Base-by-base conservation (phyloP, 2,888 invertebrate species). In the Ligdia adustata region DNA sequence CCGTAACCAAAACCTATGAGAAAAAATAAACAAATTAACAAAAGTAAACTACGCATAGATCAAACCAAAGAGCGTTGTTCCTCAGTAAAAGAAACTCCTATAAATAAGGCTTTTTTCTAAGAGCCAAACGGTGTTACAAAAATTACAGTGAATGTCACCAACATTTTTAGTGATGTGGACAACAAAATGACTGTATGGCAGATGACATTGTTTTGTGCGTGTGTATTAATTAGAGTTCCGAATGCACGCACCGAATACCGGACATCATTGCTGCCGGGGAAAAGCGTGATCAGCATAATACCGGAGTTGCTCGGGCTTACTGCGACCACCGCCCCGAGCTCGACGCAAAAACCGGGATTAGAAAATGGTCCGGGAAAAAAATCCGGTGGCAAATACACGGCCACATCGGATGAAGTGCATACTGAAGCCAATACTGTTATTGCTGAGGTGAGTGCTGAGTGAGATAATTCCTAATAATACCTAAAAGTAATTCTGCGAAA, bases 111-210 rank as follows among this genome's bases (percentile, higher is more conserved):
- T n/a, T n/a, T n/a, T n/a, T n/a, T n/a, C n/a, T n/a, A n/a, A n/a
- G n/a, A n/a, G n/a, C n/a, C n/a, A n/a, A n/a, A n/a, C n/a, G n/a
- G n/a, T n/a, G n/a, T n/a, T n/a, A n/a, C n/a, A n/a, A n/a, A n/a
- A n/a, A n/a, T n/a, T n/a, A n/a, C n/a, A n/a, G n/a, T n/a, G n/a
- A n/a, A n/a, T n/a, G n/a, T n/a, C n/a, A n/a, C n/a, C n/a, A n/a
- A n/a, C n/a, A n/a, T n/a, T n/a, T n/a, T n/a, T n/a, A n/a, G n/a
- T n/a, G n/a, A n/a, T n/a, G n/a, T 28, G 24, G 28, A 16, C 34
- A 22, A 9, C 45, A 60, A 52, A 38, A 80, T 79, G 84, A 72
- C 33, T 27, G 0, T 50, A 72, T 78, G 76, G 69, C 67, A 64
- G 43, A 62, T 69, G 12, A 56, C 62, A 9, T 9, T 78, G 18